phyloP scores from a whole-genome alignment of 2,888 invertebrate species.

The Cantharis rufa region DNA sequence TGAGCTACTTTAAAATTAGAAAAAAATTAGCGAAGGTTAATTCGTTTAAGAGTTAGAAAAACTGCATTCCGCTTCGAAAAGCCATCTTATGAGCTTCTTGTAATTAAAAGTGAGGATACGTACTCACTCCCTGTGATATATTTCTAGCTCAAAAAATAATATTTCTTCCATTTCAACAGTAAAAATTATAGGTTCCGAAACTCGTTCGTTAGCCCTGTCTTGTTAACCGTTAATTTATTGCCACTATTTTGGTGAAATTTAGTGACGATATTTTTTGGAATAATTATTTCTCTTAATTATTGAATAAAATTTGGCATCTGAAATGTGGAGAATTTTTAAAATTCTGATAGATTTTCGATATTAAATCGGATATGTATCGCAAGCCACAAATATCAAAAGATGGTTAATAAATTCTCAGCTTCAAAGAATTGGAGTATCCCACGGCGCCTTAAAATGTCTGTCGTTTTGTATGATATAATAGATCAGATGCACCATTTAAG shows the following conservation, averaged over 20 bases:
- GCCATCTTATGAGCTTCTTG: background rate
- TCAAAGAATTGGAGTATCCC: background rate
- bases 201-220: constrained; percentile 26
- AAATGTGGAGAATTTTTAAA: background rate
- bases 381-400: background rate
- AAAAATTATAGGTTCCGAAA: constrained; percentile 25
- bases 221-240: constrained; percentile 26
- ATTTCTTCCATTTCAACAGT: constrained; percentile 36
- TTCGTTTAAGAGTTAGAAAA: background rate
- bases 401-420: background rate
- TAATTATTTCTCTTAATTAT: background rate
- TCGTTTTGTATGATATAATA: background rate
- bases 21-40: background rate
- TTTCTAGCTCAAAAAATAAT: constrained; percentile 16
- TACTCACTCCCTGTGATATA: background rate
- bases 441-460: background rate
- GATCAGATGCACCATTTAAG: constrained; percentile 10
- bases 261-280: background rate
- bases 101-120: background rate
- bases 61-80: background rate
- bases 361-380: background rate
- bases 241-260: background rate
- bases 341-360: background rate
- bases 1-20: background rate
- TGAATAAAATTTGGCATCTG: background rate